Evolutionary conservation across 2,888 invertebrate genomes (phyloP).

Genomic region (Lutraria lutraria): DNA sequence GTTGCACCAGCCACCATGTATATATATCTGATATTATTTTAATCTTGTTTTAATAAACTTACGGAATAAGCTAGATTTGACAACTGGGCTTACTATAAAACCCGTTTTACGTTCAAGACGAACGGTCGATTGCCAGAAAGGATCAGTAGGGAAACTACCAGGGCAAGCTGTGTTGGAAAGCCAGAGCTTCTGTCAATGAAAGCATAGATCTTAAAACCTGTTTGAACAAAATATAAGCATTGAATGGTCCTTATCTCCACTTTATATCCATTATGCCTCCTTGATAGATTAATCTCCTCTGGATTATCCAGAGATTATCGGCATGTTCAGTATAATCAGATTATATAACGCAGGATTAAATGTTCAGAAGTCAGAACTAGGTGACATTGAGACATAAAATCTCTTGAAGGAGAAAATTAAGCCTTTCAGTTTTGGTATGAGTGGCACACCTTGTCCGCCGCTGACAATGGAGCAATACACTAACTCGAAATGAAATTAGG

Average conservation of each 20-base stretch:
- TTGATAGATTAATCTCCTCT: conserved; percentile 13
- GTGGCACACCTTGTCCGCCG: background rate
- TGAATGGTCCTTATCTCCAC: background rate
- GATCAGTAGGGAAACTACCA: background rate
- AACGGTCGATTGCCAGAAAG: background rate
- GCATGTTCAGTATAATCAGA: conserved; percentile 8
- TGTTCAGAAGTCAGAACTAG: conserved; percentile 22
- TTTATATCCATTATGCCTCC: conserved; percentile 4
- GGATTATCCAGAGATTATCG: conserved; percentile 16
- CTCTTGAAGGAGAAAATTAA: conserved; percentile 20
- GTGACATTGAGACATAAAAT: conserved; percentile 1
- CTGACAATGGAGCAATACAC: no score
- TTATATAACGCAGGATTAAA: background rate
- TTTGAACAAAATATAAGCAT: background rate
- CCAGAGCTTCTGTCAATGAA: conserved; percentile 10
- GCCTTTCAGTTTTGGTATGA: background rate
- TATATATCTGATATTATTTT: no score
- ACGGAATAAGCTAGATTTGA: no score
- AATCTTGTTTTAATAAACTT: no score
- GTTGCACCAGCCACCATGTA: no score
- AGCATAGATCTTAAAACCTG: background rate
- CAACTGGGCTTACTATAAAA: no score
- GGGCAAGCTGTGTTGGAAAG: background rate
- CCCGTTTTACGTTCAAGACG: background rate
- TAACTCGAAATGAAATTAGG: no score